Percentiles rank a stretch among this genome's conserved stretches.
Evolutionary conservation across 2,113 vertebrate species (phyloP).

Genomic region (Zootoca vivipara): DNA sequence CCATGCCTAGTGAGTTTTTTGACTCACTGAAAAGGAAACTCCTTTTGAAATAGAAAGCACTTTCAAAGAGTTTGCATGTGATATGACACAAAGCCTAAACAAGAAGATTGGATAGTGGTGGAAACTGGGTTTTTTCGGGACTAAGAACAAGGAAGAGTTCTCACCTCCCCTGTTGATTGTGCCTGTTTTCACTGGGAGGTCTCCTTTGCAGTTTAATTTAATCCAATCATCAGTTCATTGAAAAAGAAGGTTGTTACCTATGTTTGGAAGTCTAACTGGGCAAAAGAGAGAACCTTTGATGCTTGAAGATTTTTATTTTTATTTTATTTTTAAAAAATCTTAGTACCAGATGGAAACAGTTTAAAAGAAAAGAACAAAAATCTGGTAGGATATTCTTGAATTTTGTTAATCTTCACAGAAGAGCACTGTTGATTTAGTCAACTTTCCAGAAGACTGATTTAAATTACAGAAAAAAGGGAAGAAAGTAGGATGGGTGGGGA

Average conservation of each 20-base stretch:
- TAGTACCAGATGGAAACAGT: conserved; percentile 75
- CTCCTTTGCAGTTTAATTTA: conserved; percentile 64
- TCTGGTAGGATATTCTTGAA: conserved; percentile 77
- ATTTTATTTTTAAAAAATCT: conserved; percentile 64
- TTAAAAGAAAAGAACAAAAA: conserved; percentile 77
- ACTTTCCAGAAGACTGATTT: conserved; percentile 77
- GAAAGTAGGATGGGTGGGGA: neutral
- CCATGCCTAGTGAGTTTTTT: neutral
- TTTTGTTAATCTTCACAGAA: conserved; percentile 74
- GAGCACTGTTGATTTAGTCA: conserved; percentile 69
- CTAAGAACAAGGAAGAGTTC: neutral
- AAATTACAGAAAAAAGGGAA: conserved; percentile 67
- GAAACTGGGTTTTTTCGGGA: neutral
- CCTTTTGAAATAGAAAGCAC: neutral
- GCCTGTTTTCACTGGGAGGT: neutral
- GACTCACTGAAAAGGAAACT: neutral
- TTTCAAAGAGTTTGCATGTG: neutral
- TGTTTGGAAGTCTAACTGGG: conserved; percentile 69
- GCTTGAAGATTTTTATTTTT: conserved; percentile 33
- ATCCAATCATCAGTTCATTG: conserved; percentile 56
- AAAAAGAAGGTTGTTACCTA: conserved; percentile 62
- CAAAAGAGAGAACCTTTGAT: conserved; percentile 54
- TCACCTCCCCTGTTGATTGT: neutral
- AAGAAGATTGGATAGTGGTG: neutral
- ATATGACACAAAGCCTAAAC: neutral